phyloP scores from a whole-genome alignment of 2,113 vertebrate species.

The Synodontis membranacea region DNA sequence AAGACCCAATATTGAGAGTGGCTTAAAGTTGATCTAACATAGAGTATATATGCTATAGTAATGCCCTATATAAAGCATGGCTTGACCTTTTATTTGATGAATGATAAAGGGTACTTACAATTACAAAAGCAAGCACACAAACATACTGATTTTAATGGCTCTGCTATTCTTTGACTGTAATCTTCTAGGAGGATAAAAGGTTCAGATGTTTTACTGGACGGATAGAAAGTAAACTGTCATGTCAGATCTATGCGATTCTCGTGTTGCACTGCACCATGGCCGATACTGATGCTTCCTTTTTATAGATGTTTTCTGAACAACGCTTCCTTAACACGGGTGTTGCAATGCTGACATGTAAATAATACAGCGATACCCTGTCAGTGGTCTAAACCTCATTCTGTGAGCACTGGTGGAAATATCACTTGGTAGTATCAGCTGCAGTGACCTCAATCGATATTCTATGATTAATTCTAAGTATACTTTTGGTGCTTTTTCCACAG shows the following conservation, averaged over 20 bases:
- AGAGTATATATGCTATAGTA: constrained; percentile 2
- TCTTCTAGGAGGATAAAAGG: constrained; percentile 10
- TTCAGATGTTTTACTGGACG: constrained; percentile 25
- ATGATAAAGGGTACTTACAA: not conserved
- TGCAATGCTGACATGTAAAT: not conserved
- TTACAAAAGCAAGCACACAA: constrained; percentile 13
- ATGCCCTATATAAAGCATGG: not conserved
- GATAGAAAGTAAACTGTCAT: constrained; percentile 33
- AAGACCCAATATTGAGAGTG: not conserved
- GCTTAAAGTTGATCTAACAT: not conserved
- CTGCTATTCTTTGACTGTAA: constrained; percentile 13
- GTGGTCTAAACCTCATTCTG: constrained; percentile 4
- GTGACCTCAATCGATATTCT: not conserved
- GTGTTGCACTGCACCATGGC: not conserved
- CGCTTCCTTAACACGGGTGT: not conserved
- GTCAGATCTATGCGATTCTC: constrained; percentile 18
- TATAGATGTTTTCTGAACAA: constrained; percentile 37
- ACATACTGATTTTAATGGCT: not conserved
- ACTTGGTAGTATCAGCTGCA: constrained; percentile 7
- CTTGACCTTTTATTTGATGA: constrained; percentile 22
- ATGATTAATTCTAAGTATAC: constrained; percentile 2
- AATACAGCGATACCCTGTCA: constrained; percentile 13
- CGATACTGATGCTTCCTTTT: constrained; percentile 14
- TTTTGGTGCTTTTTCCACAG: constrained; percentile 43
- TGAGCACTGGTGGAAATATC: constrained; percentile 4